These are phyloP conservation scores for Leptinotarsa rubiginosa DNA, from an alignment of 2,888 invertebrate genomes.

Conservation along the genomic window DNA sequence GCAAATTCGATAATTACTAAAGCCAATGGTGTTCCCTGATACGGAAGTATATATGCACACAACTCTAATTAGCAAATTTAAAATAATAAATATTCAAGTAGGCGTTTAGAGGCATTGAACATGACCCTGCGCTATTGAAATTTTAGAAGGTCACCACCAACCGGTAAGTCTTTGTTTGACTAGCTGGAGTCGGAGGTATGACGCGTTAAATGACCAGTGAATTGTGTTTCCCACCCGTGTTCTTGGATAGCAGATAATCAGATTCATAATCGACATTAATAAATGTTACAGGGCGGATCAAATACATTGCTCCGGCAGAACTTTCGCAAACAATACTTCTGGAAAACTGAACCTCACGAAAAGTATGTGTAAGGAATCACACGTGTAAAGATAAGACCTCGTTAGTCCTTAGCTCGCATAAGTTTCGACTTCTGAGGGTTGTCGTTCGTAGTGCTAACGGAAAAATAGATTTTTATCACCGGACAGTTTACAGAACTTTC, in stretches of 20 bases:
- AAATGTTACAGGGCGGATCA: constrained; percentile 15
- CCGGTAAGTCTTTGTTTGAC: constrained; percentile 49
- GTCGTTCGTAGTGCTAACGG: too few species aligned
- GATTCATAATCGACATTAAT: constrained; percentile 39
- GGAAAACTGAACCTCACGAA: too few species aligned
- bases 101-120: constrained; percentile 54
- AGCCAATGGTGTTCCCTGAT: background rate
- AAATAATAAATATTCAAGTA: constrained; percentile 30
- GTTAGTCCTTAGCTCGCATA: too few species aligned
- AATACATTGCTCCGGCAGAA: background rate
- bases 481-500: too few species aligned
- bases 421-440: too few species aligned
- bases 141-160: constrained; percentile 52
- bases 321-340: background rate
- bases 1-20: too few species aligned
- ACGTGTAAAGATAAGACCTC: too few species aligned
- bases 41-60: constrained; percentile 16
- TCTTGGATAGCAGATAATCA: constrained; percentile 35
- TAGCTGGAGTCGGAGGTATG: constrained; percentile 32
- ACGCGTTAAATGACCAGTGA: constrained; percentile 32
- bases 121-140: constrained; percentile 61
- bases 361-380: too few species aligned
- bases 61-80: constrained; percentile 21
- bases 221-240: constrained; percentile 40
- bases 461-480: too few species aligned